Evolutionary conservation across 2,888 invertebrate species (phyloP), one percentile per base, ranked within the genome.

Genomic region (Mythimna pallens): DNA sequence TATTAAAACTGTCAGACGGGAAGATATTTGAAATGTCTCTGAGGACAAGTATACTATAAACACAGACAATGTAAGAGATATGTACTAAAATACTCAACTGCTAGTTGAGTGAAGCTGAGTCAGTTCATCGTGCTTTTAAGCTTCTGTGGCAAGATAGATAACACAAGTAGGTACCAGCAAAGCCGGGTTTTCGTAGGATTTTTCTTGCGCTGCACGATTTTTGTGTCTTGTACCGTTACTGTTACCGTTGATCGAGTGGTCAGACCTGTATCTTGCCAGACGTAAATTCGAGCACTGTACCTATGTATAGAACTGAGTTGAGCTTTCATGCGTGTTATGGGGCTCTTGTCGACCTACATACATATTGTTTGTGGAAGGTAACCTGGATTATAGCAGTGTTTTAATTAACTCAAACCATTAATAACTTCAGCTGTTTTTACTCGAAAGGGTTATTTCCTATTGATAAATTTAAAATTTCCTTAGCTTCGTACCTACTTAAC

Each of bases 231-330:
- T 91, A 94, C 95, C 95, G 95, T 96, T 95, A 95, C 89, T 86
- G 92, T 93, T 95, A 95, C 95, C 95, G 95, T 96, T 96, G 92
- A 89, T 89, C 92, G 89, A 93, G 93, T 95, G 91, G 94, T 94
- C 93, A 90, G 93, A 95, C 95, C 92, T 93, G 95, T 95, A 95
- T 95, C 94, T 92, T 91, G 91, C 87, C 89, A 90, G 87, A 90
- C 90, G 88, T 91, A 93, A 93, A 93, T 92, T 92, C 91, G 92
- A 92, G 90, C 92, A 91, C 78, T 70, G 78, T 87, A 81, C 83
- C 80, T 88, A 88, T 83, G 73, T 87, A 87, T 87, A 88, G 81
- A 86, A 80, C 70, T 54, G 73, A 86, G 77, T 82, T 78, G 72
- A 86, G 80, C 76, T 86, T 85, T 84, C 79, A 81, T 83, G 80